These are phyloP conservation scores for Nothura maculosa DNA, from an alignment of 2,797 vertebrate species.

Conservation along the genomic window DNA sequence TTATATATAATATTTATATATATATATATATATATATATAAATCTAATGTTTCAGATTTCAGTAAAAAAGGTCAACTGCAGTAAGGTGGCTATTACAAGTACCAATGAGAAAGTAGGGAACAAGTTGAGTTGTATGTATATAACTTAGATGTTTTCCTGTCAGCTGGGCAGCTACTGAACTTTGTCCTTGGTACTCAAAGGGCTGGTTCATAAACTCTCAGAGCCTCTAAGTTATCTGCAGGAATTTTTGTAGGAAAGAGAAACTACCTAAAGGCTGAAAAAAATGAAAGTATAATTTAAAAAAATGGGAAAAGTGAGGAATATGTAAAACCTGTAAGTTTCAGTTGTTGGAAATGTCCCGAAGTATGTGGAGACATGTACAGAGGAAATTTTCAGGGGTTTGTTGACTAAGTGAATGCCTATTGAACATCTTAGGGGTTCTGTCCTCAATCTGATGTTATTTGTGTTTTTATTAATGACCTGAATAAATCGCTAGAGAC, in stretches of 20 bases:
- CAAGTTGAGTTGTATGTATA: background rate
- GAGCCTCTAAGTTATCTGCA: background rate
- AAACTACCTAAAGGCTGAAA: background rate
- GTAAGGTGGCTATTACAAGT: background rate
- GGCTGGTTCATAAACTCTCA: background rate
- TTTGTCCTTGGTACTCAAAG: background rate
- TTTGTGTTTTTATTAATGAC: background rate
- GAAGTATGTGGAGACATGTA: background rate
- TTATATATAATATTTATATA: too few relatives aligned
- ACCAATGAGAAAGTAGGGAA: background rate
- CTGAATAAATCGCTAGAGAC: background rate
- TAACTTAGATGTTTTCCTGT: background rate
- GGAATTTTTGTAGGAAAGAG: background rate
- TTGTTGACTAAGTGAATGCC: background rate
- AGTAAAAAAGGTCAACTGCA: background rate
- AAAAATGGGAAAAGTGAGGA: background rate
- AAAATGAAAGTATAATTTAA: background rate
- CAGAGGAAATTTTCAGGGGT: background rate
- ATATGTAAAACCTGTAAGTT: background rate
- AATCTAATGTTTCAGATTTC: slow-evolving; percentile 30
- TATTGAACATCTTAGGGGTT: background rate
- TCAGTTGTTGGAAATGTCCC: background rate
- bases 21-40: too few relatives aligned
- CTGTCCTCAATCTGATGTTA: background rate
- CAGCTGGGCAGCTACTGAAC: background rate